A percentile compares a stretch with the other conserved stretches of the same genome.
phyloP scores from a whole-genome alignment of 2,888 invertebrate genomes.

The Linnaemya tessellans region DNA sequence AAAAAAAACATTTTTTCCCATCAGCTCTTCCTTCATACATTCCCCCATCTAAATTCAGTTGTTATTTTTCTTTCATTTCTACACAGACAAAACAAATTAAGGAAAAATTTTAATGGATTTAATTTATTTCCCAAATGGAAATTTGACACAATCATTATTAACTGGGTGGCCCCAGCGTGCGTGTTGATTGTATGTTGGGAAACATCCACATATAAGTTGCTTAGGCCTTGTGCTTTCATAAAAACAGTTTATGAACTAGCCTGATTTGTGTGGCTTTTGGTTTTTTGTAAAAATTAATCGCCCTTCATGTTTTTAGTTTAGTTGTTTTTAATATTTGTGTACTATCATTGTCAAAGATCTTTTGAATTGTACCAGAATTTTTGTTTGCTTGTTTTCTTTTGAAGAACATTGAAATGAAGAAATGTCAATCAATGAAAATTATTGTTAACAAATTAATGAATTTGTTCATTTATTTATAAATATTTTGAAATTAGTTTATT shows the following conservation, averaged over 20 bases:
- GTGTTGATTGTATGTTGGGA: conserved; percentile 10
- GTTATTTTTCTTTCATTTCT: background rate
- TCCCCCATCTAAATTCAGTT: background rate
- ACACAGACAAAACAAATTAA: conserved; percentile 9
- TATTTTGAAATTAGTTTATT: background rate
- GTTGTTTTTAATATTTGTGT: conserved; percentile 22
- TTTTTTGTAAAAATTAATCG: conserved; percentile 3
- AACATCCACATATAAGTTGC: background rate
- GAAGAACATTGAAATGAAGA: conserved; percentile 30
- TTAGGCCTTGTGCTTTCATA: conserved; percentile 1
- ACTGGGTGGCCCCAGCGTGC: conserved; percentile 67
- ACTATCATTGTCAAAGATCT: conserved; percentile 53
- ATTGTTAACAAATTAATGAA: conserved; percentile 31
- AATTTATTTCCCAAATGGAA: conserved; percentile 69
- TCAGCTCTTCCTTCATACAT: background rate
- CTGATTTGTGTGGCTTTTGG: background rate
- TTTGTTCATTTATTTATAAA: conserved; percentile 30
- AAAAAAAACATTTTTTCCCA: background rate
- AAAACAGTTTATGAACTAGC: background rate
- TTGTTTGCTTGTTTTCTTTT: conserved; percentile 6
- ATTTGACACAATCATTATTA: conserved; percentile 66
- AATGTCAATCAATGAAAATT: conserved; percentile 56
- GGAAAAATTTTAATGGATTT: conserved; percentile 48
- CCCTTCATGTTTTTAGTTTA: conserved; percentile 41
- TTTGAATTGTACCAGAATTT: conserved; percentile 22